Evolutionary conservation across 2,888 invertebrate species (phyloP).

Genomic region (Oligia strigilis): DNA sequence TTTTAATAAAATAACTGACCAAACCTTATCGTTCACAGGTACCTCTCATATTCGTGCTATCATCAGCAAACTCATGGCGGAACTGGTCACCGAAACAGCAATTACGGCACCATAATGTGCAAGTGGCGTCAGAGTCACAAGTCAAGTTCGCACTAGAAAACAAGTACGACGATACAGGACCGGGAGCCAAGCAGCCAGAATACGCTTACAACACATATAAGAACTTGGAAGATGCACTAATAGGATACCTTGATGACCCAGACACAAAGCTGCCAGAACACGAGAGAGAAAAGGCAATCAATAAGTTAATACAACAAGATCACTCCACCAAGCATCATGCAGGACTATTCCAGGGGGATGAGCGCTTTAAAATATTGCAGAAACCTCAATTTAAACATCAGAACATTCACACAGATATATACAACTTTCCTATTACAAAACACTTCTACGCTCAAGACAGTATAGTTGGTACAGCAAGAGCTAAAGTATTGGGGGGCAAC

Average conservation of each 20-base stretch:
- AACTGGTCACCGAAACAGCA: constrained; percentile 11
- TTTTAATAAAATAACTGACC: constrained; percentile 6
- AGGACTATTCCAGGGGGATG: constrained; percentile 70
- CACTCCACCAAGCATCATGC: constrained; percentile 17
- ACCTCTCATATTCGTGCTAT: constrained; percentile 69
- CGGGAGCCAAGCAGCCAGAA: constrained; percentile 80
- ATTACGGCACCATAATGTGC: constrained; percentile 7
- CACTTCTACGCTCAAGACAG: constrained; percentile 27
- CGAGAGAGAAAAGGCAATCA: constrained; percentile 76
- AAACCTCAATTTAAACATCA: constrained; percentile 43
- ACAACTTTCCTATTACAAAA: constrained; percentile 26
- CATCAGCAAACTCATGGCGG: constrained; percentile 60
- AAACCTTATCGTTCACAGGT: constrained; percentile 67
- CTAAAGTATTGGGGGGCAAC: constrained; percentile 17
- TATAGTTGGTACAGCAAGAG: not conserved
- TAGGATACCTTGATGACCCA: constrained; percentile 82
- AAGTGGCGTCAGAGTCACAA: constrained; percentile 81
- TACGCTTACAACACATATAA: constrained; percentile 83
- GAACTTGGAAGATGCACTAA: constrained; percentile 81
- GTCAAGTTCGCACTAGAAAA: constrained; percentile 85
- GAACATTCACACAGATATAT: constrained; percentile 4
- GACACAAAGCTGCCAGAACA: constrained; percentile 84
- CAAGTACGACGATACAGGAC: constrained; percentile 87
- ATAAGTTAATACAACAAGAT: constrained; percentile 65
- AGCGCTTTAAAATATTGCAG: constrained; percentile 72